A percentile compares a stretch with the other conserved stretches of the same genome.
phyloP scores from a whole-genome alignment of 1,140 invertebrate species.

The Caenorhabditis brenneri region DNA sequence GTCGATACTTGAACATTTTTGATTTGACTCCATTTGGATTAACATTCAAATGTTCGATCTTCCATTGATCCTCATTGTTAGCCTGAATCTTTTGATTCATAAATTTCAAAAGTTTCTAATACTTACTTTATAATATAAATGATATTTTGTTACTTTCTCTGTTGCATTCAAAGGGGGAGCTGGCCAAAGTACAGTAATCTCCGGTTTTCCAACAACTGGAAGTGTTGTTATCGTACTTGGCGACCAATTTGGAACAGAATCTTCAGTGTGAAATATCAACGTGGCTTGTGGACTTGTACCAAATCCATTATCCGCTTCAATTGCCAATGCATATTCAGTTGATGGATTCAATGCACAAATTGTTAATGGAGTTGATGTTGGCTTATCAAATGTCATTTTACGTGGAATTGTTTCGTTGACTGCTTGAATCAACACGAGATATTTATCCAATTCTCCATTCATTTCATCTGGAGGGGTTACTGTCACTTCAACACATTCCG shows the following conservation, averaged over 20 bases:
- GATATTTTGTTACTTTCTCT: conserved; percentile 16
- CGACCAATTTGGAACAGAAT: conserved; percentile 16
- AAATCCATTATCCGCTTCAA: conserved; percentile 68
- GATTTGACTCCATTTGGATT: conserved; percentile 57
- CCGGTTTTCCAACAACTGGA: conserved; percentile 14
- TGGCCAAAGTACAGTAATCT: conserved; percentile 9
- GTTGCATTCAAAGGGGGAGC: conserved; percentile 6
- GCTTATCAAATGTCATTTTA: conserved; percentile 31
- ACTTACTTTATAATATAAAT: conserved; percentile 25
- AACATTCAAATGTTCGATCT: conserved; percentile 46
- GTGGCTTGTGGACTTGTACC: conserved; percentile 66
- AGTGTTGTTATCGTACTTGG: not conserved
- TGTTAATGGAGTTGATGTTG: conserved; percentile 20
- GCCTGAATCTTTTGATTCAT: too few relatives aligned
- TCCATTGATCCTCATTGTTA: conserved; percentile 43
- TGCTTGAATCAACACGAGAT: conserved; percentile 35
- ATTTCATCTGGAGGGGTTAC: conserved; percentile 37
- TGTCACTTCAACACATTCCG: conserved; percentile 58
- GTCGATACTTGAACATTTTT: conserved; percentile 27
- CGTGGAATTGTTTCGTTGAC: not conserved
- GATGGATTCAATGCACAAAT: conserved; percentile 43
- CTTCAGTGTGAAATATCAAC: conserved; percentile 60
- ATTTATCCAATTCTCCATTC: conserved; percentile 40
- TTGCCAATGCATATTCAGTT: conserved; percentile 52
- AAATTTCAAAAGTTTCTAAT: too few relatives aligned